A percentile compares a stretch with the other conserved stretches of the same genome.
These are phyloP conservation scores for Rhopalosiphum nymphaeae DNA, from an alignment of 2,888 invertebrate species.

Conservation along the genomic window DNA sequence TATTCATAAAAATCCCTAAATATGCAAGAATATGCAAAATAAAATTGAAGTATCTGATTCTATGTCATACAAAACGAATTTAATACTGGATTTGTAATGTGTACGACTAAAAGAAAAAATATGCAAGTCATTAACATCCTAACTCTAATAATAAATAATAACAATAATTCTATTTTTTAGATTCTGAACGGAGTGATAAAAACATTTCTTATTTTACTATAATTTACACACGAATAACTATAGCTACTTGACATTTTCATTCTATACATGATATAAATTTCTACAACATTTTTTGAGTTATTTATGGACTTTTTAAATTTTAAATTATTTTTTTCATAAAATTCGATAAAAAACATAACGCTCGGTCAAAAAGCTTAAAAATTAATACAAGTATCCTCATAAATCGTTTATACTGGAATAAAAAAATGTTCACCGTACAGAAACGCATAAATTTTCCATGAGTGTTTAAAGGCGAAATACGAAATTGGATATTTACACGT, in stretches of 20 bases:
- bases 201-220: not conserved
- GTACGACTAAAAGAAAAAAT: too few species aligned
- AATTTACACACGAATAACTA: not conserved
- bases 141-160: too few species aligned
- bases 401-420: not conserved
- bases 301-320: not conserved
- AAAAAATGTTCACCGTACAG: not conserved
- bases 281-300: not conserved
- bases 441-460: not conserved
- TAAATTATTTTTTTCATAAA: not conserved
- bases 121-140: too few species aligned
- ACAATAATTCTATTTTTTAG: not conserved
- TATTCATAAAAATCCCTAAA: too few species aligned
- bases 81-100: too few species aligned
- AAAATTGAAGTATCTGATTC: too few species aligned
- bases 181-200: too few species aligned
- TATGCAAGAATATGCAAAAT: too few species aligned
- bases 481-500: not conserved
- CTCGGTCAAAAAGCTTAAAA: not conserved
- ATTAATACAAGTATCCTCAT: too few species aligned
- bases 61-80: too few species aligned
- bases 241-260: not conserved
- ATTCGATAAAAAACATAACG: not conserved
- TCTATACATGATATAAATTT: not conserved
- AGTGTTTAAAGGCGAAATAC: not conserved